These are phyloP conservation scores for Bombus soroeensis DNA, from an alignment of 1,140 invertebrate species.

Conservation along the genomic window DNA sequence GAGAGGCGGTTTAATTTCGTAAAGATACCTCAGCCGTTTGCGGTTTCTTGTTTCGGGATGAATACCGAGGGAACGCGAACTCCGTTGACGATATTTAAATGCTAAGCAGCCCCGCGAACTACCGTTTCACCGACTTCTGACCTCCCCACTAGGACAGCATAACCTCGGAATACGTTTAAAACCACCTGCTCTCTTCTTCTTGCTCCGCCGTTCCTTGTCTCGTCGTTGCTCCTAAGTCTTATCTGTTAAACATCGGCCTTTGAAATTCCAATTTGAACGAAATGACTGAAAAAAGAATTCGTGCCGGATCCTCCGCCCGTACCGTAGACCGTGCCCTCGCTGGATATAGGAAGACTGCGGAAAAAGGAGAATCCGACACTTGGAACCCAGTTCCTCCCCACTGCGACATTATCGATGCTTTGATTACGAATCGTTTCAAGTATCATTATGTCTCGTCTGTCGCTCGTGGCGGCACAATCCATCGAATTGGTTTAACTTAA, in stretches of 20 bases:
- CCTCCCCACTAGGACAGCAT: constrained; percentile 22
- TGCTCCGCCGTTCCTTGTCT: not conserved
- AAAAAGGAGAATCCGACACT: not conserved
- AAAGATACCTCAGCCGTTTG: constrained; percentile 40
- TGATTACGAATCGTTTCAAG: too few relatives aligned
- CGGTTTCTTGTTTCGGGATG: constrained; percentile 37
- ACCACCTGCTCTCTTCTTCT: not conserved
- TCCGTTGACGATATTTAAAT: constrained; percentile 60
- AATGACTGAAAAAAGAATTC: not conserved
- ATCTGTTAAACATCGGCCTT: constrained; percentile 41
- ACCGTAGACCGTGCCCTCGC: not conserved
- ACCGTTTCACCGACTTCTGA: constrained; percentile 25
- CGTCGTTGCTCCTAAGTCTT: not conserved
- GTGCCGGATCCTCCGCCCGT: not conserved
- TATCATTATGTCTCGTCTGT: too few relatives aligned
- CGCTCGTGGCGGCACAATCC: too few relatives aligned
- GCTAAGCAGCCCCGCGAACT: constrained; percentile 42
- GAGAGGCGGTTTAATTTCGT: constrained; percentile 26
- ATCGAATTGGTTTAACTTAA: too few relatives aligned
- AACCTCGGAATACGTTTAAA: constrained; percentile 50
- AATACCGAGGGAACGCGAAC: not conserved
- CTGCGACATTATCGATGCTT: too few relatives aligned
- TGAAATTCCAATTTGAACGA: constrained; percentile 36
- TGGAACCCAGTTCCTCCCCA: too few relatives aligned
- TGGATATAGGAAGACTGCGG: not conserved